Conservation (phyloP, 2,888 invertebrate genomes). For the Cheiracanthium punctorium region DNA sequence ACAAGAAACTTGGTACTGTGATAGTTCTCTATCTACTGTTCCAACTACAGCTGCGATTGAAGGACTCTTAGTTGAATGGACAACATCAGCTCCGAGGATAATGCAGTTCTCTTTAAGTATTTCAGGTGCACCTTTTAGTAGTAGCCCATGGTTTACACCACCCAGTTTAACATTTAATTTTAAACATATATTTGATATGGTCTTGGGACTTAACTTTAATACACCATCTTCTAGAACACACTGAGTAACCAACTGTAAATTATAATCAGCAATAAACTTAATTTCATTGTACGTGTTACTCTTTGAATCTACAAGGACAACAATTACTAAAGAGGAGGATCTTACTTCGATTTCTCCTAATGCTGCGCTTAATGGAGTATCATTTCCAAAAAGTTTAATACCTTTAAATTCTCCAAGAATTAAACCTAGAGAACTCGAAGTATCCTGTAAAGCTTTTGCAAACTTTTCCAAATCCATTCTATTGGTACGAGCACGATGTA, state of each 20-base stretch:
- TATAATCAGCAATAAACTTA: slow-evolving; percentile 58
- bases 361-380: not conserved
- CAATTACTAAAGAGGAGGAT: slow-evolving; percentile 35
- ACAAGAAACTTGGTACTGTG: slow-evolving; percentile 80
- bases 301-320: slow-evolving; percentile 37
- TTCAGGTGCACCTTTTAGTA: not conserved
- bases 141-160: slow-evolving; percentile 74
- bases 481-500: not conserved
- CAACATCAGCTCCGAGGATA: slow-evolving; percentile 92
- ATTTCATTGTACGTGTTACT: slow-evolving; percentile 58
- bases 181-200: slow-evolving; percentile 74
- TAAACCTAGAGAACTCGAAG: slow-evolving; percentile 28
- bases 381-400: not conserved
- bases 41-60: slow-evolving; percentile 84
- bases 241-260: slow-evolving; percentile 48
- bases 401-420: slow-evolving; percentile 3
- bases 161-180: slow-evolving; percentile 75
- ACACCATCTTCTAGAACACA: slow-evolving; percentile 75
- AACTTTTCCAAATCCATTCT: not conserved
- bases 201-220: slow-evolving; percentile 48
- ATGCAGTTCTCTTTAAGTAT: slow-evolving; percentile 77
- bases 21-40: slow-evolving; percentile 80
- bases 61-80: slow-evolving; percentile 86
- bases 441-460: not conserved
- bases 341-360: slow-evolving; percentile 19